Evolutionary conservation across 2,888 invertebrate species (phyloP).

Genomic region (Laspeyria flexula): DNA sequence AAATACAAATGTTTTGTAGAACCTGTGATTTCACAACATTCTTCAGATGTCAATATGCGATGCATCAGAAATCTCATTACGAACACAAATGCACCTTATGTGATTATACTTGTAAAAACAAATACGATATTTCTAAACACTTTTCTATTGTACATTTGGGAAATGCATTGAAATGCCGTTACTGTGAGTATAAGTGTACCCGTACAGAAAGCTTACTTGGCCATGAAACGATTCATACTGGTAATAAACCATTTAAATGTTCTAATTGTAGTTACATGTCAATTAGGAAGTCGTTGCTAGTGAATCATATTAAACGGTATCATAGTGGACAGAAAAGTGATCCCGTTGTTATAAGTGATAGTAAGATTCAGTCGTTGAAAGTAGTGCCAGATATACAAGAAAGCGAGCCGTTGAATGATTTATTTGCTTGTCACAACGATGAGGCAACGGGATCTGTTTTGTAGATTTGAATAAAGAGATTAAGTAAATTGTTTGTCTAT

Average conservation of each 20-base stretch:
- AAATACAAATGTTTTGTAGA: slow-evolving; percentile 44
- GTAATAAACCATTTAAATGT: slow-evolving; percentile 66
- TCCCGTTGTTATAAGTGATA: slow-evolving; percentile 46
- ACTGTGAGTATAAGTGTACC: slow-evolving; percentile 59
- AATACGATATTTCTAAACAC: slow-evolving; percentile 67
- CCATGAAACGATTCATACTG: slow-evolving; percentile 67
- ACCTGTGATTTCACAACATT: slow-evolving; percentile 55
- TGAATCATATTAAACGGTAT: slow-evolving; percentile 57
- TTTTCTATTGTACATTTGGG: slow-evolving; percentile 59
- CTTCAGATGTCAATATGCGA: slow-evolving; percentile 62
- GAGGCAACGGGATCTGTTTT: no score
- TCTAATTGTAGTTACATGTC: slow-evolving; percentile 59
- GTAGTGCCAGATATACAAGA: slow-evolving; percentile 21
- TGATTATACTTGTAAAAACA: slow-evolving; percentile 58
- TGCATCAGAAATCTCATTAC: slow-evolving; percentile 68
- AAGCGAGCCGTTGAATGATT: not conserved
- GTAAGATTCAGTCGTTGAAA: slow-evolving; percentile 58
- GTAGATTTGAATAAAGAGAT: no score
- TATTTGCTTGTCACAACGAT: not conserved
- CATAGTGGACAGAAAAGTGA: slow-evolving; percentile 51
- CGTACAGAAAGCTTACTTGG: slow-evolving; percentile 60
- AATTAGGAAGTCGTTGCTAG: slow-evolving; percentile 53
- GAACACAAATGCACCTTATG: slow-evolving; percentile 61
- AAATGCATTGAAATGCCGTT: slow-evolving; percentile 59
- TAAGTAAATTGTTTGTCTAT: no score